Conservation (phyloP, 2,797 vertebrate genomes). For the Moxostoma hubbsi region DNA sequence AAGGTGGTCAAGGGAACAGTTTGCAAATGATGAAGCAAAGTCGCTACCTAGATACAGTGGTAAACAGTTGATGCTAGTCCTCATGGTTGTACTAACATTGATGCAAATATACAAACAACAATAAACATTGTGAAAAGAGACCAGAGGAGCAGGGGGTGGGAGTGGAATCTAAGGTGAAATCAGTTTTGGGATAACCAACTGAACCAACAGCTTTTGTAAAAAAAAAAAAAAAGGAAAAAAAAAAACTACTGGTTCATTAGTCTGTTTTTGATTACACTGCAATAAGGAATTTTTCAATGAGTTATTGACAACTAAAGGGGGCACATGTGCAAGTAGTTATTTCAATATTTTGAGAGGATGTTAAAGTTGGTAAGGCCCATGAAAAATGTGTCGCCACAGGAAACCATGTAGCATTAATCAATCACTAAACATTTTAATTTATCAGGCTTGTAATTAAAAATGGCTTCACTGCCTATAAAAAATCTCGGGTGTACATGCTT, state of each 20-base stretch:
- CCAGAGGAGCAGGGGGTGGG: too few relatives aligned
- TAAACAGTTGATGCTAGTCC: too few relatives aligned
- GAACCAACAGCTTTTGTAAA: not conserved
- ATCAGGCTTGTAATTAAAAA: slow-evolving; percentile 77
- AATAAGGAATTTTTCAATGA: slow-evolving; percentile 10
- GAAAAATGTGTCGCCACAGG: slow-evolving; percentile 62
- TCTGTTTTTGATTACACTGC: slow-evolving; percentile 36
- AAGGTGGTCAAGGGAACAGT: too few relatives aligned
- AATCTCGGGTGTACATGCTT: slow-evolving; percentile 66
- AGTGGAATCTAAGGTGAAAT: too few relatives aligned
- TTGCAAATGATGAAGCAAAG: too few relatives aligned
- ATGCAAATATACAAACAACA: too few relatives aligned
- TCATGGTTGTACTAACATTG: too few relatives aligned
- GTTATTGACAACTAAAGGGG: slow-evolving; percentile 66
- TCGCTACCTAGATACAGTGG: too few relatives aligned
- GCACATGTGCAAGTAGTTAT: slow-evolving; percentile 55
- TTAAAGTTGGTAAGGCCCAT: slow-evolving; percentile 64
- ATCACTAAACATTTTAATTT: slow-evolving; percentile 76
- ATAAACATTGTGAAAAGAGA: too few relatives aligned
- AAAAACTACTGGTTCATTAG: not conserved
- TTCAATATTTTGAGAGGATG: slow-evolving; percentile 63
- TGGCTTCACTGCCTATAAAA: slow-evolving; percentile 72
- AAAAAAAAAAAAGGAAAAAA: not conserved
- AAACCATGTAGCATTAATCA: slow-evolving; percentile 70
- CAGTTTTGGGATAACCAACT: too few relatives aligned